phyloP scores from a whole-genome alignment of 2,113 vertebrate species.

The Loxodonta africana region DNA sequence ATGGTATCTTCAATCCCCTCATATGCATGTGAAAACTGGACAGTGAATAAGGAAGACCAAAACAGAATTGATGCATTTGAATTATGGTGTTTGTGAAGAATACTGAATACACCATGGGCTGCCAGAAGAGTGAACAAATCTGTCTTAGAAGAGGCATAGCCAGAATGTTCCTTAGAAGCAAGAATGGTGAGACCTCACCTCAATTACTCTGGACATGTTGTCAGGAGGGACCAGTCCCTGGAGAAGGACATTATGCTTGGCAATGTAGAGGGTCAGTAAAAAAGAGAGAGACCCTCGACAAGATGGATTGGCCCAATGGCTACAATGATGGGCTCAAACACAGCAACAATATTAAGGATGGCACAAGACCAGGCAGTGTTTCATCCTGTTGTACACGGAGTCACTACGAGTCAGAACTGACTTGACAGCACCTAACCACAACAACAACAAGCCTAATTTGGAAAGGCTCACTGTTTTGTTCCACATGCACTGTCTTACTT shows the following conservation, averaged over 20 bases:
- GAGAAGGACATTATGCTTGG: neutral
- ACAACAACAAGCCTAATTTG: neutral
- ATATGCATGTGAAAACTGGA: neutral
- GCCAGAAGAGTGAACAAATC: neutral
- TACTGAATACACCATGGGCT: neutral
- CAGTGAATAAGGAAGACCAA: neutral
- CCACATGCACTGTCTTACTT: rapidly evolving
- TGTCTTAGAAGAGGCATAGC: neutral
- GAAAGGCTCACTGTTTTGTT: neutral
- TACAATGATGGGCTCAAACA: neutral
- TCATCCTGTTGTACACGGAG: neutral
- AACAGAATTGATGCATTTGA: neutral
- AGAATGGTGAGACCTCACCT: neutral
- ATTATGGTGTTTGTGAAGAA: neutral
- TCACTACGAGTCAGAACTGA: neutral
- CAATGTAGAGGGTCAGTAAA: neutral
- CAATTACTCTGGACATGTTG: neutral
- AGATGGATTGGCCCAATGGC: neutral
- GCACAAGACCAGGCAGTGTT: neutral
- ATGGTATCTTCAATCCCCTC: neutral
- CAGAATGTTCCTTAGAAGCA: neutral
- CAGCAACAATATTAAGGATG: neutral
- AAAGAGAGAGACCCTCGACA: neutral
- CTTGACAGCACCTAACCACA: neutral
- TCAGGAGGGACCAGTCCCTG: neutral